phyloP scores from a whole-genome alignment of 2,888 invertebrate genomes.

The Entomobrya multifasciata region DNA sequence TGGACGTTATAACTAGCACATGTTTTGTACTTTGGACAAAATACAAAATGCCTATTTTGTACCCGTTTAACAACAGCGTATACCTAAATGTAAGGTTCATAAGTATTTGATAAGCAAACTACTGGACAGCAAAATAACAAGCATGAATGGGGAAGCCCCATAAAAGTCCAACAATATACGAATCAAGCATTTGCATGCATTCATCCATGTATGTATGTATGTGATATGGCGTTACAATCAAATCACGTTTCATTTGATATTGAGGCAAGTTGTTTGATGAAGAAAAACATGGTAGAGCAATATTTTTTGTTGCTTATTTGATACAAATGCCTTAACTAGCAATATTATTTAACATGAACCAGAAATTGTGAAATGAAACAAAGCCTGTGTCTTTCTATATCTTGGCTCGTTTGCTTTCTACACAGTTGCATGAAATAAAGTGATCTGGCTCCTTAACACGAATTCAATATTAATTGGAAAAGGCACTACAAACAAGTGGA shows the following conservation, averaged over 20 bases:
- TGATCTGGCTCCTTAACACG: slow-evolving; percentile 30
- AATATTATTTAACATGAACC: background rate
- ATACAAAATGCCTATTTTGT: slow-evolving; percentile 33
- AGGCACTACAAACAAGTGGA: slow-evolving; percentile 54
- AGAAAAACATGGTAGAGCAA: background rate
- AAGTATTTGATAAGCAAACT: background rate
- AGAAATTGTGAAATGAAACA: background rate
- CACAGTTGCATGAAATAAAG: slow-evolving; percentile 57
- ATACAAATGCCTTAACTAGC: background rate
- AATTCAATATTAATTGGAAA: slow-evolving; percentile 64
- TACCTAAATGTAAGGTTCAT: background rate
- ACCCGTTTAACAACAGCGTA: background rate
- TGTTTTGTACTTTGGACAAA: slow-evolving; percentile 5
- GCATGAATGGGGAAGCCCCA: slow-evolving; percentile 6
- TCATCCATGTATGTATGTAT: no score
- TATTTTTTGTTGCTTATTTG: background rate
- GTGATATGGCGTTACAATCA: slow-evolving; percentile 14
- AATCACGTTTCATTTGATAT: slow-evolving; percentile 11
- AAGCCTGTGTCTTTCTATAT: no score
- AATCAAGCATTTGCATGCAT: background rate
- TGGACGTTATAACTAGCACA: slow-evolving; percentile 8
- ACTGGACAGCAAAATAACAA: background rate
- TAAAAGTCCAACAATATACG: slow-evolving; percentile 4
- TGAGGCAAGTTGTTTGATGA: background rate
- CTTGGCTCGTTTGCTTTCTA: slow-evolving; percentile 30